These are phyloP conservation scores for Pristionchus mayeri DNA, from an alignment of 2,888 invertebrate genomes.

Conservation along the genomic window DNA sequence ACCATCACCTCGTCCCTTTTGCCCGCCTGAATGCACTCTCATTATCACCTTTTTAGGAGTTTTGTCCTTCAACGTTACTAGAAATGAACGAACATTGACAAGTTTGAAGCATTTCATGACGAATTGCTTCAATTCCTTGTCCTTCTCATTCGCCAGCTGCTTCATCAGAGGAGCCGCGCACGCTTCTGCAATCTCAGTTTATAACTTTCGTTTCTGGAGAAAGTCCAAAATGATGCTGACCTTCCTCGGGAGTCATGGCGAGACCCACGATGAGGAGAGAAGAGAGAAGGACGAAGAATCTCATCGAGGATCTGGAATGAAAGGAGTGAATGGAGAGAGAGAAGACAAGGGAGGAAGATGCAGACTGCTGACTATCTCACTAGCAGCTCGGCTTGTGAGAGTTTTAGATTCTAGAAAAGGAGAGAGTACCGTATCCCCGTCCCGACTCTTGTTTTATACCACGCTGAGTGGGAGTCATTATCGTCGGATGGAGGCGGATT, in stretches of 20 bases:
- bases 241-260: constrained; percentile 22
- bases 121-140: constrained; percentile 20
- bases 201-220: too few relatives aligned
- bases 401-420: background rate
- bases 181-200: background rate
- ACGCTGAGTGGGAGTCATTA: background rate
- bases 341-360: background rate
- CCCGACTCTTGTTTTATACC: background rate
- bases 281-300: background rate
- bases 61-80: too few relatives aligned
- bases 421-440: background rate
- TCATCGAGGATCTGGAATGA: background rate
- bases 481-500: background rate
- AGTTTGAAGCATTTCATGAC: constrained; percentile 16
- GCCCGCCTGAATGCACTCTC: constrained; percentile 12
- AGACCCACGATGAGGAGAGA: background rate
- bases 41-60: background rate
- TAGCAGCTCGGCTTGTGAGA: background rate
- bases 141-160: background rate
- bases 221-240: background rate
- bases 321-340: background rate
- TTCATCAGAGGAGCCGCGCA: constrained; percentile 16
- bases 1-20: background rate
- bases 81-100: constrained; percentile 4
- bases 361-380: background rate